Conservation (phyloP, 1,140 invertebrate species). For the Meloidogyne floridensis region DNA sequence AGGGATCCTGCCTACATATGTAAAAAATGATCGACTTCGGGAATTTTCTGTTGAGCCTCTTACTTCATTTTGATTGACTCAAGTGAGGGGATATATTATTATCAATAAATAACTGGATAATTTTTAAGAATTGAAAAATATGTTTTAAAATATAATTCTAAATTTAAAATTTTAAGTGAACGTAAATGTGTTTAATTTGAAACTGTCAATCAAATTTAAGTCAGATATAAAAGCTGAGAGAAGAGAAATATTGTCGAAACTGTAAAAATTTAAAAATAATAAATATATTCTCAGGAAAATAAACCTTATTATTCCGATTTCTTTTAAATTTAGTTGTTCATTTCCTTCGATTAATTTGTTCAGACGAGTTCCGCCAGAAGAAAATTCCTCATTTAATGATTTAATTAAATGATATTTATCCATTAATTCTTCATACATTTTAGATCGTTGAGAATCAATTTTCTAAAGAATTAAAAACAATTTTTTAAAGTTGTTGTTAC, state of each 20-base stretch:
- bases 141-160: not conserved
- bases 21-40: no score
- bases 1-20: no score
- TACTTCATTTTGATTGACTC: no score
- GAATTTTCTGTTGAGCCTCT: no score
- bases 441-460: constrained; percentile 40
- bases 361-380: not conserved
- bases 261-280: not conserved
- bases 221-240: not conserved
- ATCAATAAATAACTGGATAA: no score
- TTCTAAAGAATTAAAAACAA: not conserved
- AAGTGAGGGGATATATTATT: no score
- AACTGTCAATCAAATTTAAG: not conserved
- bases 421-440: constrained; percentile 45
- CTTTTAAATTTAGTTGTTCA: not conserved
- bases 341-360: not conserved
- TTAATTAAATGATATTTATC: constrained; percentile 20
- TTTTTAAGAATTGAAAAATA: no score
- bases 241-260: not conserved
- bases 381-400: not conserved
- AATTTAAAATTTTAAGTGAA: not conserved
- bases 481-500: not conserved
- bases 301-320: not conserved
- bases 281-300: not conserved
- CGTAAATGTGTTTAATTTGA: no score